Conservation (phyloP, 2,888 invertebrate species). For the Chymomyza procnemis region DNA sequence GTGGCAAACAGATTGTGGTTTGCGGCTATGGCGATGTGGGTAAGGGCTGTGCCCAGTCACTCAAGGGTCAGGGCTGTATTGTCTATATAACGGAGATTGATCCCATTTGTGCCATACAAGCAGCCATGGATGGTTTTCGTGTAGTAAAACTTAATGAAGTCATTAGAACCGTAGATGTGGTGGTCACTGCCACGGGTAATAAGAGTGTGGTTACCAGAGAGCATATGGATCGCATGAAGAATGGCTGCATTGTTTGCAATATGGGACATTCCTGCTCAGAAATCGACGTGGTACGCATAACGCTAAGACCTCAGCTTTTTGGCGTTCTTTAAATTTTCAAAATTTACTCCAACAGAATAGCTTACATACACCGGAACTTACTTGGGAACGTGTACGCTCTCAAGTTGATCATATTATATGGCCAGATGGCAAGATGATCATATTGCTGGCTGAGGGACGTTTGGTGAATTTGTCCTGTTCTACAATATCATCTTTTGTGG, state of each 20-base stretch:
- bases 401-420: slow-evolving; percentile 99
- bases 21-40: slow-evolving; percentile 98
- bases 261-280: slow-evolving; percentile 98
- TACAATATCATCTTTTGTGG: slow-evolving; percentile 96
- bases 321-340: background rate
- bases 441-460: slow-evolving; percentile 94
- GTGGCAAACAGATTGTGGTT: slow-evolving; percentile 95
- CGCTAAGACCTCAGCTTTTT: background rate
- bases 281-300: slow-evolving; percentile 88
- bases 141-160: slow-evolving; percentile 96
- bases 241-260: slow-evolving; percentile 95
- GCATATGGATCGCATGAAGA: slow-evolving; percentile 97
- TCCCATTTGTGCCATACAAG: slow-evolving; percentile 97
- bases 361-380: slow-evolving; percentile 93
- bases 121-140: slow-evolving; percentile 95
- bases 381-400: slow-evolving; percentile 97
- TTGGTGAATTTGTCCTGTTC: slow-evolving; percentile 97
- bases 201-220: slow-evolving; percentile 96
- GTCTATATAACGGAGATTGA: slow-evolving; percentile 93
- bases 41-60: slow-evolving; percentile 95
- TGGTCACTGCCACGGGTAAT: slow-evolving; percentile 97
- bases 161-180: slow-evolving; percentile 92
- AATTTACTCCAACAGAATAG: slow-evolving; percentile 87
- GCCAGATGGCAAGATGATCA: slow-evolving; percentile 96
- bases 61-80: slow-evolving; percentile 94